Base-by-base conservation (phyloP, 2,797 vertebrate species). In the Rallus crepitans region DNA sequence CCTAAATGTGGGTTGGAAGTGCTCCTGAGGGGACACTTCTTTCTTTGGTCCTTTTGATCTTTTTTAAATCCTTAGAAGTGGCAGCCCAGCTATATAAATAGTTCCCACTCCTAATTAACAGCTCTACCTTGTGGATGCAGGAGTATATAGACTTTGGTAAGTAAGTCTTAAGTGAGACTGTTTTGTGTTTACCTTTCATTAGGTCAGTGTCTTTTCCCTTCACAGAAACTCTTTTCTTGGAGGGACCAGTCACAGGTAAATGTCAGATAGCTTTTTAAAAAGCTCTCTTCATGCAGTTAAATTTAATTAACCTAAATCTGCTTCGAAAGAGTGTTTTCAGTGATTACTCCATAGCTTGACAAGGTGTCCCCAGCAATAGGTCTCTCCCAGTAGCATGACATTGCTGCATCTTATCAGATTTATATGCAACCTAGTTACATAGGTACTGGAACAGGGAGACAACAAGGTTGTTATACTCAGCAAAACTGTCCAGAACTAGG, bases 91-190 rank as follows among this genome's bases (percentile, higher is more conserved):
- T 75, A 12, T 72, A 20, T 63, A 77, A 84, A 72, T 53, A 52
- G 63, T 33, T 97, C 89, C 80, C 39, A 33, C 66, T 84, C 94
- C 89, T 97, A 93, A 97, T 96, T 93, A 97, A 72, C 50, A 78
- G 64, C 89, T 81, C 94, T 96, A 53, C 78, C 64, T 93, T 89
- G 59, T 1, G 15, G 90, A 71, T 87, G 31, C 30, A 63, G 55
- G 20, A 23, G 71, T 92, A 59, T 82, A 35, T 77, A 91, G 89
- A 93, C 39, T 91, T 93, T 87, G 84, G 73, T 68, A 82, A 90
- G 68, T 37, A 64, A 52, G 48, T 76, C 52, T 69, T 72, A 94
- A 89, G 55, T 87, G 92, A 85, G 89, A 12, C 77, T 73, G 93
- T 35, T 91, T 95, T 48, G 80, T 84, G 77, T 96, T 93, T 96